Evolutionary conservation across 2,888 invertebrate genomes (phyloP).

Genomic region (Cheilosia scutellata): DNA sequence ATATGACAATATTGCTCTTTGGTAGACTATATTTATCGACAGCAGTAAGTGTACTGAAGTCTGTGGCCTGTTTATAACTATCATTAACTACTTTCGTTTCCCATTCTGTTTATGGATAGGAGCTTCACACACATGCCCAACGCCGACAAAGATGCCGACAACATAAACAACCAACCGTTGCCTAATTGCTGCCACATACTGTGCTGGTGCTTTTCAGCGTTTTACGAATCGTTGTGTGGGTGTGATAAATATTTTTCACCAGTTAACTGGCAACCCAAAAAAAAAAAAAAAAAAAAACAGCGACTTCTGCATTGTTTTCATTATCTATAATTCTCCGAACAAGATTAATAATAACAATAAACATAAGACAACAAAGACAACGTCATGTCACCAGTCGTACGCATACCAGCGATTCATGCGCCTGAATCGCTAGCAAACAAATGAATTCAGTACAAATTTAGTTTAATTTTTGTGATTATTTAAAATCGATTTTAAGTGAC

Average conservation of each 20-base stretch:
- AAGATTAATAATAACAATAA: not conserved
- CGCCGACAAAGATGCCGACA: slow-evolving; percentile 2
- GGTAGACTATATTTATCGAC: too few relatives aligned
- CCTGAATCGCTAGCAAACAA: too few relatives aligned
- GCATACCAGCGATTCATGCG: too few relatives aligned
- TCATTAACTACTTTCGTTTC: too few relatives aligned
- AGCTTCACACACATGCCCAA: too few relatives aligned
- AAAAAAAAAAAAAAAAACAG: slow-evolving; percentile 3
- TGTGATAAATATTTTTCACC: slow-evolving; percentile 44
- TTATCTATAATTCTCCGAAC: slow-evolving; percentile 3
- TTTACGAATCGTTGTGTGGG: slow-evolving; percentile 3
- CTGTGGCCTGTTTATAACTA: too few relatives aligned
- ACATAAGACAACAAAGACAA: not conserved
- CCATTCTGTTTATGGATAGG: too few relatives aligned
- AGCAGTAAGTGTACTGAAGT: too few relatives aligned
- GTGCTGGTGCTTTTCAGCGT: not conserved
- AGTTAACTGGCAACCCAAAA: slow-evolving; percentile 15
- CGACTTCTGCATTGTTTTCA: slow-evolving; percentile 1
- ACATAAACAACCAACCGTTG: slow-evolving; percentile 19
- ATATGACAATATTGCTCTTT: too few relatives aligned
- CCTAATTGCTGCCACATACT: slow-evolving; percentile 36
- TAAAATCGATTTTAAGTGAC: too few relatives aligned
- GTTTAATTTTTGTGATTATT: too few relatives aligned
- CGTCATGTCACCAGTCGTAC: not conserved
- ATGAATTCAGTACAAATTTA: too few relatives aligned